phyloP scores from a whole-genome alignment of 2,797 vertebrate species.

The Sebastes cheni region DNA sequence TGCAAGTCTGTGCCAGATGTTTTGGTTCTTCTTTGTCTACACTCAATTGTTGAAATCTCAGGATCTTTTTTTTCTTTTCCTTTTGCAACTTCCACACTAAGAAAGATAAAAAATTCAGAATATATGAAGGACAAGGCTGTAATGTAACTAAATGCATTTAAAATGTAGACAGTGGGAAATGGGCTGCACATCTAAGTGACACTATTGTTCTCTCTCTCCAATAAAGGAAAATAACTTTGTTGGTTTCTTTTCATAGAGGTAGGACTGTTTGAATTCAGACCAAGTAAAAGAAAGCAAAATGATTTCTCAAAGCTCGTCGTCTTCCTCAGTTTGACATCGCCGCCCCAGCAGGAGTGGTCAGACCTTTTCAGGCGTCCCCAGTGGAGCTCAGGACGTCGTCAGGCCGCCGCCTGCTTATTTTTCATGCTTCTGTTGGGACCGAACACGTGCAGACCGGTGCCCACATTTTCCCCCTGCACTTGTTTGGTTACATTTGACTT shows the following conservation, averaged over 20 bases:
- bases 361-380: conserved; percentile 77
- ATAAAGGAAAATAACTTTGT: not conserved
- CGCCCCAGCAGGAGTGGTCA: conserved; percentile 44
- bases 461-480: conserved; percentile 68
- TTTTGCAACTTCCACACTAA: not conserved
- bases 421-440: conserved; percentile 83
- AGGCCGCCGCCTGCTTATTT: conserved; percentile 84
- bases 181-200: not conserved
- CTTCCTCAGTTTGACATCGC: conserved; percentile 51
- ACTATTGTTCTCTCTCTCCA: not conserved
- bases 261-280: conserved; percentile 14
- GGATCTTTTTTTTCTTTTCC: not conserved
- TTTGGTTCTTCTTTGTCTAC: not conserved
- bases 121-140: too few species aligned
- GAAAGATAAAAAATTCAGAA: not conserved
- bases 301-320: conserved; percentile 26
- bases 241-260: not conserved
- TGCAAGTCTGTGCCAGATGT: not conserved
- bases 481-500: conserved; percentile 85
- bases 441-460: conserved; percentile 75
- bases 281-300: conserved; percentile 9
- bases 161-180: not conserved
- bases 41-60: not conserved
- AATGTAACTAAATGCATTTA: not conserved
- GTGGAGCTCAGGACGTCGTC: conserved; percentile 77